These are phyloP conservation scores for Anthonomus grandis DNA, from an alignment of 1,140 invertebrate genomes.

Conservation along the genomic window DNA sequence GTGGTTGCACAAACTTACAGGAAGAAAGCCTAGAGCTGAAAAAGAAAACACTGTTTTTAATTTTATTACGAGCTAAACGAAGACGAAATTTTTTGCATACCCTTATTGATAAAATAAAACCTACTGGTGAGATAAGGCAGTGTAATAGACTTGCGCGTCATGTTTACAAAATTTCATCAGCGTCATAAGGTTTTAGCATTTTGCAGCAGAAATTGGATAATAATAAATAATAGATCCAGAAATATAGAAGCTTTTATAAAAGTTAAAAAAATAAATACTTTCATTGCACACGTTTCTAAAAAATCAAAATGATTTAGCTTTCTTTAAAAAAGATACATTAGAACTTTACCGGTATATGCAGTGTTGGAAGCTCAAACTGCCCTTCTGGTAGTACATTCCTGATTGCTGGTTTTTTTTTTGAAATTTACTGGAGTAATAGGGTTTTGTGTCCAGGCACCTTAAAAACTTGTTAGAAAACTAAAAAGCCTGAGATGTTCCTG, in stretches of 20 bases:
- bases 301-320: not conserved
- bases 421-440: not conserved
- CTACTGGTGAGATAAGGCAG: not conserved
- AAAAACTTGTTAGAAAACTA: not conserved
- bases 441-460: no score
- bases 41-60: no score
- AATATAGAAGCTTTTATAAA: not conserved
- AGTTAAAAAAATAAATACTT: not conserved
- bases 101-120: no score
- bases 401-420: no score
- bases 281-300: no score
- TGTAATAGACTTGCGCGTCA: constrained; percentile 2
- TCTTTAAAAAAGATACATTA: not conserved
- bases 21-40: no score
- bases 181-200: constrained; percentile 1
- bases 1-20: no score
- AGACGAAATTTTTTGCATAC: no score
- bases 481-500: not conserved
- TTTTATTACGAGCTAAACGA: no score
- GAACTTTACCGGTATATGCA: not conserved
- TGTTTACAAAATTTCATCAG: constrained; percentile 9
- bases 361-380: constrained; percentile 3
- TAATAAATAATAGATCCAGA: not conserved
- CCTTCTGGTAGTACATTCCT: constrained; percentile 7
- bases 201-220: not conserved